Conservation (phyloP, 2,888 invertebrate genomes). For the Drosophila mimica region DNA sequence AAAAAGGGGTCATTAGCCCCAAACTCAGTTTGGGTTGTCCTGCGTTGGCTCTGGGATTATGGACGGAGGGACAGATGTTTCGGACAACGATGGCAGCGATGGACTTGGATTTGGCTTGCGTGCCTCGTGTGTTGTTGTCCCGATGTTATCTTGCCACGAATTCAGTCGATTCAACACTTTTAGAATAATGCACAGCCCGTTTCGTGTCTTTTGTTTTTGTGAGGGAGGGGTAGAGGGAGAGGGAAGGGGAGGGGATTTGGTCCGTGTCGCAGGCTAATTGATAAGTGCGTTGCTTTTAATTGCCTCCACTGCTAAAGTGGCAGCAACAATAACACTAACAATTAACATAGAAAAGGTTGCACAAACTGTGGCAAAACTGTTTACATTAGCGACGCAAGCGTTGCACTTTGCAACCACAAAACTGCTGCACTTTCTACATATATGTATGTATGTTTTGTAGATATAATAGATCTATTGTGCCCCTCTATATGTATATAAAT, state of each 20-base stretch:
- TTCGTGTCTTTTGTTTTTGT: not conserved
- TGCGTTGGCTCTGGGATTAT: slow-evolving; percentile 23
- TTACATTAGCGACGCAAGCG: not conserved
- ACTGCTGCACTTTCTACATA: not conserved
- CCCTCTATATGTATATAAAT: not conserved
- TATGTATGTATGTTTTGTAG: not conserved
- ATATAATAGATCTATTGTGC: too few species aligned
- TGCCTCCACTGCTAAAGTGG: not conserved
- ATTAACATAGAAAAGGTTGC: not conserved
- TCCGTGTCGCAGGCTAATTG: slow-evolving; percentile 10
- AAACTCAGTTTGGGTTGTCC: slow-evolving; percentile 8
- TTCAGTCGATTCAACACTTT: slow-evolving; percentile 11
- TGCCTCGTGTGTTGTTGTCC: not conserved
- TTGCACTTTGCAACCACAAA: not conserved
- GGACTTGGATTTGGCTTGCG: slow-evolving; percentile 5
- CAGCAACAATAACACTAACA: not conserved
- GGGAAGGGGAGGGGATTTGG: not conserved
- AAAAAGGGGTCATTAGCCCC: slow-evolving; percentile 23
- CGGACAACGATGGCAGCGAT: slow-evolving; percentile 1
- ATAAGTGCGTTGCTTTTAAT: slow-evolving; percentile 18
- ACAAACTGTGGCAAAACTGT: not conserved
- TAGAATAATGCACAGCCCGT: slow-evolving; percentile 7
- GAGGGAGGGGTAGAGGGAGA: fast-evolving
- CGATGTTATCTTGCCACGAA: not conserved
- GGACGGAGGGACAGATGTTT: slow-evolving; percentile 2